These are phyloP conservation scores for Diglossa brunneiventris DNA, from an alignment of 2,113 vertebrate genomes.

Conservation along the genomic window DNA sequence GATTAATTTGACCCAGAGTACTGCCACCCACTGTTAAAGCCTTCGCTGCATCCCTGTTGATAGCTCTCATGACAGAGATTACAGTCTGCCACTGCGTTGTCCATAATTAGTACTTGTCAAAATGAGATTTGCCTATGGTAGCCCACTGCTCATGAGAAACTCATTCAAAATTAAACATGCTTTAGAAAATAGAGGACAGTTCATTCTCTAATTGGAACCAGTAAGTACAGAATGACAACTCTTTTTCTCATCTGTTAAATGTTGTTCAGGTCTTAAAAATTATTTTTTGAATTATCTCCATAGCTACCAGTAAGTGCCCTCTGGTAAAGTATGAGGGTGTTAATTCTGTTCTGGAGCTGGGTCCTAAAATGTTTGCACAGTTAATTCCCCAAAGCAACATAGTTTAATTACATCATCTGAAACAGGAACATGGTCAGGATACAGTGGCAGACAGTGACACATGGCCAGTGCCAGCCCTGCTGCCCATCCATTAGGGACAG, in stretches of 20 bases:
- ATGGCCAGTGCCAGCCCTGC: rapidly evolving
- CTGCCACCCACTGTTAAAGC: conserved; percentile 64
- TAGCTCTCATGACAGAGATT: conserved; percentile 63
- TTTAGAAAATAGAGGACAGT: conserved; percentile 14
- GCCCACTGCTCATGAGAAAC: conserved; percentile 23
- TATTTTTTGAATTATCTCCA: background rate
- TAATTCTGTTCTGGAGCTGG: background rate
- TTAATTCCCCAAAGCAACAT: background rate
- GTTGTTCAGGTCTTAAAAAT: background rate
- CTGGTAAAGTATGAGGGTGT: background rate
- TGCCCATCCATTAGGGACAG: rapidly evolving
- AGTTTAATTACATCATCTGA: background rate
- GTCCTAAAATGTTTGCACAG: background rate
- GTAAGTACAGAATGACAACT: background rate
- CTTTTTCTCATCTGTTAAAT: background rate
- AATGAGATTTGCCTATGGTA: conserved; percentile 41
- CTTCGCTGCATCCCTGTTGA: conserved; percentile 30
- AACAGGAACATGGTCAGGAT: background rate
- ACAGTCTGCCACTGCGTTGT: conserved; percentile 21
- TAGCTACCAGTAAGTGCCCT: background rate
- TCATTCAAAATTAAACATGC: conserved; percentile 22
- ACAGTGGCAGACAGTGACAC: background rate
- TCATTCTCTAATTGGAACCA: conserved; percentile 40
- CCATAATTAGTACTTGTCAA: conserved; percentile 58
- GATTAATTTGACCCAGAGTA: conserved; percentile 63